Evolutionary conservation across 2,797 vertebrate species (phyloP).

Genomic region (Tragelaphus eurycerus): DNA sequence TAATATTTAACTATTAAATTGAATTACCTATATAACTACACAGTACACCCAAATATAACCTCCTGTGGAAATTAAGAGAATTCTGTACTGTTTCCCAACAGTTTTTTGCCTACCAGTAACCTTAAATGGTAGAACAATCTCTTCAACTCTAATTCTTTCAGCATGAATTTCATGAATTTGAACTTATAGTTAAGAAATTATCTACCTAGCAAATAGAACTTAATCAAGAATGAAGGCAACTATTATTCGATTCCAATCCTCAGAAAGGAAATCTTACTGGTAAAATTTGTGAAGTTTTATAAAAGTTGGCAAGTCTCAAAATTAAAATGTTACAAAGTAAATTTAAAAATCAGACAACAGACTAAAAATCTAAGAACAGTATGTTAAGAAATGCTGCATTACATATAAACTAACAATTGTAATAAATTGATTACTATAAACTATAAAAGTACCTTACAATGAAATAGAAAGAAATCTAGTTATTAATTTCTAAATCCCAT

Average conservation of each 20-base stretch:
- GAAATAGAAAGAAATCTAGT: neutral
- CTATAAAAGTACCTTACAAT: neutral
- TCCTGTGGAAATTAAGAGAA: neutral
- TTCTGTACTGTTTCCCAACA: neutral
- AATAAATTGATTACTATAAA: constrained; percentile 17
- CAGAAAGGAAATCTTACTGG: constrained; percentile 2
- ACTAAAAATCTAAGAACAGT: neutral
- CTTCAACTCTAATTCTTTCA: neutral
- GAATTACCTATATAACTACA: constrained; percentile 21
- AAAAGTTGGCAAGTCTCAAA: constrained; percentile 37
- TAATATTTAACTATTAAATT: constrained; percentile 17
- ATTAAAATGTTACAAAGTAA: constrained; percentile 44
- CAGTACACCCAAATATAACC: constrained; percentile 28
- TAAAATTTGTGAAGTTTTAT: constrained; percentile 33
- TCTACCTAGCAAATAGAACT: constrained; percentile 3
- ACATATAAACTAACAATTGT: constrained; percentile 12
- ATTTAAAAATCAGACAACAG: constrained; percentile 11
- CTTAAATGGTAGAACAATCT: constrained; percentile 8
- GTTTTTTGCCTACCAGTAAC: neutral
- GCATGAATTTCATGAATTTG: constrained; percentile 37
- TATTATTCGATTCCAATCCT: neutral
- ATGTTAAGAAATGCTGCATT: neutral
- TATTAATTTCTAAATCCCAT: constrained; percentile 31
- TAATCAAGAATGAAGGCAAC: constrained; percentile 6
- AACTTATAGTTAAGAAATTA: constrained; percentile 34